Evolutionary conservation across 1,140 invertebrate species (phyloP), one percentile per base, ranked within the genome.

Genomic region (Bombus confusus): DNA sequence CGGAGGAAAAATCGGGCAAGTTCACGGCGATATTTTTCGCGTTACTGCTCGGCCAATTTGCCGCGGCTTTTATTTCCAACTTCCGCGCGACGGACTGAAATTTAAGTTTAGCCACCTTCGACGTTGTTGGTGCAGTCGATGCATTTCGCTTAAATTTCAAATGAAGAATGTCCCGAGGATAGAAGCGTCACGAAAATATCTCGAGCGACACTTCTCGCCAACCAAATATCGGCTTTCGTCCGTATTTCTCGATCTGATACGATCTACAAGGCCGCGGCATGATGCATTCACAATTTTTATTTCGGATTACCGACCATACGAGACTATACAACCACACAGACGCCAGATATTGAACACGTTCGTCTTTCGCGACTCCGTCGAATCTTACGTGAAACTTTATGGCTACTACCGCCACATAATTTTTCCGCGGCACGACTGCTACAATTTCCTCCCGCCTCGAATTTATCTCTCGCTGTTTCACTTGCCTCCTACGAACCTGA

Each of bases 141-240:
- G 81, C 18, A 77, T 69, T 41, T 37, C 73, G 68, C 74, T 83
- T 77, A 69, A 83, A 83, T 83, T 83, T 77, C 81, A 77, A 85
- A 85, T 85, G 68, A 74, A 62, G 62, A 62, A 41, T 85, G 77
- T 80, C 77, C 78, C 31, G 4, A 5, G 41, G 41, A 66, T 34
- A 43, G 34, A 31, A 66, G 13, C 18, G 57, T 68, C 43, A n/a
- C 39, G 34, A 15, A 52, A 52, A 52, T 52, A 52, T 52, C 18
- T 52, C 18, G 47, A 52, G 6, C 47, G 18, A 22, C 18, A 52
- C 47, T 5, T 52, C 47, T 52, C 18, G 18, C 52, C 57, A 12
- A 22, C 28, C 69, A 62, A 85, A 69, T 81, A 69, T 81, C 59
- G 79, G 37, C 71, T 75, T 81, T 68, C 71, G 74, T 85, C 57